Evolutionary conservation across 2,797 vertebrate genomes (phyloP), one percentile per base, ranked within the genome.

Genomic region (Discoglossus pictus): DNA sequence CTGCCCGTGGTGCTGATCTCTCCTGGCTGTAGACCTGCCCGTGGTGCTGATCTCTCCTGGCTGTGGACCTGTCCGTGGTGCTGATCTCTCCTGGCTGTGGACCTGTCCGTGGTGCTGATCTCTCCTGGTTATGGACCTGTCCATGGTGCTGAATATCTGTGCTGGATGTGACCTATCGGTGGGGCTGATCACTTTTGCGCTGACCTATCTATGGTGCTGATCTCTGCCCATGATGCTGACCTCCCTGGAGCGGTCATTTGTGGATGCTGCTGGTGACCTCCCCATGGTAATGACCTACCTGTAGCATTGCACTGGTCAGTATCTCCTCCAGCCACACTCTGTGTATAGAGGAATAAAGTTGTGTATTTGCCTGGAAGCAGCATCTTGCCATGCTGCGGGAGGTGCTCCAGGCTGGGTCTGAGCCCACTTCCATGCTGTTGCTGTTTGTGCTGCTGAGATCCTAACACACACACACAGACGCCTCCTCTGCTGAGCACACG

Each of bases 381-480:
- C 78, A 47, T 12, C 62, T 42, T 63, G 72, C 68, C 73, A 79
- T 64, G 74, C 69, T 77, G 76, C 68, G 64, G 76, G 70, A 58
- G 75, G 56, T 65, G 44, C n/a, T 74, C 62, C 72, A 50, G 36
- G 67, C 43, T 72, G 78, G 76, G 76, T 56, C 69, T 67, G 71
- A 64, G 79, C 67, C 68, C 50, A 79, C 75, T 75, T 78, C 52
- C 77, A 72, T 69, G 69, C 77, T 75, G 75, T 72, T 76, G 76
- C 78, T 76, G 75, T 75, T 75, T 72, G 73, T 77, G 79, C 80
- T 77, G 65, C 38, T 71, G 77, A 69, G 76, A 77, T 75, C 74
- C 47, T 81, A 80, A 72, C 79, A 27, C 59, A 42, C 17, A 40
- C 75, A 25, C 9, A 6, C 43, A 15, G 62, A 74, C 31, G 10